These are phyloP conservation scores for Metallyticus violacea DNA, from an alignment of 2,888 invertebrate genomes.

Conservation along the genomic window DNA sequence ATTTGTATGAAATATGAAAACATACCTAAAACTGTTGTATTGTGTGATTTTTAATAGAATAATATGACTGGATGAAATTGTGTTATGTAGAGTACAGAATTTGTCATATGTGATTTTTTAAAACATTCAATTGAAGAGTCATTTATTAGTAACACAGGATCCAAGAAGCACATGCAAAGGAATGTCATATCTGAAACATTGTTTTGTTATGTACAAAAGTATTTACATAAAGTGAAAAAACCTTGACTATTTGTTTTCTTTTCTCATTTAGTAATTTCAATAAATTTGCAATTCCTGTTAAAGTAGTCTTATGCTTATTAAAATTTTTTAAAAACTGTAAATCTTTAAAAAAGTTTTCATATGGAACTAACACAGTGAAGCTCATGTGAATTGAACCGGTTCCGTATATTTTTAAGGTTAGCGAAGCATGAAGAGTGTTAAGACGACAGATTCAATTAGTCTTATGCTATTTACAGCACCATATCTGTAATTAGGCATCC, in stretches of 20 bases:
- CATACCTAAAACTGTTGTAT: constrained; percentile 12
- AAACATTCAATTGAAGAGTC: background rate
- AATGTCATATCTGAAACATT: background rate
- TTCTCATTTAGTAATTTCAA: background rate
- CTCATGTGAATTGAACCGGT: no score
- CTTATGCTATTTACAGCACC: no score
- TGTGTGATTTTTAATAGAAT: constrained; percentile 12
- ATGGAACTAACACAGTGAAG: no score
- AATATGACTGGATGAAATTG: constrained; percentile 1
- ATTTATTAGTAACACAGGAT: background rate
- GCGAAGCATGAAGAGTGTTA: no score
- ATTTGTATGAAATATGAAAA: constrained; percentile 11
- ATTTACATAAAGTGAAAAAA: background rate
- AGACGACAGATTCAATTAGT: no score
- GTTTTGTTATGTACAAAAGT: background rate
- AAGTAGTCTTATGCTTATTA: no score
- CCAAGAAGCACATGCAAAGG: background rate
- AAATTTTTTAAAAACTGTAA: no score
- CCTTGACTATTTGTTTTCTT: background rate
- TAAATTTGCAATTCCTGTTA: background rate
- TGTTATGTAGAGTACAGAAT: background rate
- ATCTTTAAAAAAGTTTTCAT: no score
- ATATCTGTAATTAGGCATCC: no score
- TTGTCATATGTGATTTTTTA: background rate
- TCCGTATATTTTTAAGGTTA: no score